Evolutionary conservation across 2,113 vertebrate genomes (phyloP).

Genomic region (Lutjanus erythropterus): DNA sequence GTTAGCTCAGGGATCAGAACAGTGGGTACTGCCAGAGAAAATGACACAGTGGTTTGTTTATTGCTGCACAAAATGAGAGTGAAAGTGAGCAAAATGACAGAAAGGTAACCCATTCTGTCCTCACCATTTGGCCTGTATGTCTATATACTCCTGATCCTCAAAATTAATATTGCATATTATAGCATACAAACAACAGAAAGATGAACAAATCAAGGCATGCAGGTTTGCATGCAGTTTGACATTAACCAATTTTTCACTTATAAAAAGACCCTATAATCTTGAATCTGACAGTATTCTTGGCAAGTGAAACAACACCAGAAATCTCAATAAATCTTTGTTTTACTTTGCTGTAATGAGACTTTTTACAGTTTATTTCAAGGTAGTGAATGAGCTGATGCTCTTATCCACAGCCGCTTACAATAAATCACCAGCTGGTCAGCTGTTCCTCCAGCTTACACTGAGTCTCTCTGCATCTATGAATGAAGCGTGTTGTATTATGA

Average conservation of each 20-base stretch:
- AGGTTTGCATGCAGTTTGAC: background rate
- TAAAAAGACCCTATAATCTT: too few relatives aligned
- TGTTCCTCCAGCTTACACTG: conserved; percentile 25
- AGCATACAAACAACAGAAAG: background rate
- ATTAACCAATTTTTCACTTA: background rate
- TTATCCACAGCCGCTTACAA: conserved; percentile 8
- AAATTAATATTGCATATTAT: background rate
- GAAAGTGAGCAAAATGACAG: background rate
- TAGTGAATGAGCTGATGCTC: conserved; percentile 9
- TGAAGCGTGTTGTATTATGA: conserved; percentile 4
- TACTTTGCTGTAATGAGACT: conserved; percentile 15
- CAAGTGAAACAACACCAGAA: background rate
- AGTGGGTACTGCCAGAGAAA: conserved; percentile 51
- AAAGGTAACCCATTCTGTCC: accelerated
- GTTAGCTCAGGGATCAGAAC: conserved; percentile 60
- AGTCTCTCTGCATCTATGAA: conserved; percentile 2
- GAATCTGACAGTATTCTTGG: background rate
- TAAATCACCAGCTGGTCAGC: conserved; percentile 11
- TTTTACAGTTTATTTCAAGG: background rate
- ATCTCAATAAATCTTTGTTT: conserved; percentile 7
- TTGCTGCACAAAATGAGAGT: background rate
- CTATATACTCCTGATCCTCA: background rate
- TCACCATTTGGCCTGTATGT: background rate
- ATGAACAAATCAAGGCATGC: background rate
- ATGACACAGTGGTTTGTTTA: conserved; percentile 24